phyloP scores from a whole-genome alignment of 2,113 vertebrate species.

The Vidua macroura region DNA sequence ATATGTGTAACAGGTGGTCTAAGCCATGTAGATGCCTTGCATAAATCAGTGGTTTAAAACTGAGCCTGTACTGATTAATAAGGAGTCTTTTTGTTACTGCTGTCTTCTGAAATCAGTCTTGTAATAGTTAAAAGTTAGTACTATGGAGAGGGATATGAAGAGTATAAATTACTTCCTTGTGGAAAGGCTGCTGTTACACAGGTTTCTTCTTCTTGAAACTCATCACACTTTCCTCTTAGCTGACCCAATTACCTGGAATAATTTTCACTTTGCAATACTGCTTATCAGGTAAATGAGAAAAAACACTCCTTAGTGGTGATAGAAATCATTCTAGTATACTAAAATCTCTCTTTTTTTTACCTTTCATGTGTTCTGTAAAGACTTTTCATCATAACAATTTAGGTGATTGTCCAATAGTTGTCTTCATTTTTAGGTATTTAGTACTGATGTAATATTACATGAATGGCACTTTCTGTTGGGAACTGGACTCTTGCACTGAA shows the following conservation, averaged over 20 bases:
- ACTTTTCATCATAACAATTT: not conserved
- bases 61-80: conserved; percentile 1
- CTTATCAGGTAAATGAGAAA: not conserved
- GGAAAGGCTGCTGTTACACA: not conserved
- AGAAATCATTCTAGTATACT: not conserved
- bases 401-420: not conserved
- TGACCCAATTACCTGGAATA: not conserved
- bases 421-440: not conserved
- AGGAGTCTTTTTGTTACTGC: conserved; percentile 8
- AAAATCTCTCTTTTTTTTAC: not conserved
- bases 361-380: not conserved
- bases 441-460: not conserved
- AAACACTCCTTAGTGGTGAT: not conserved
- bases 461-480: not conserved
- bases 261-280: not conserved
- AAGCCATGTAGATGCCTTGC: conserved; percentile 2
- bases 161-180: not conserved
- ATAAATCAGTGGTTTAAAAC: conserved; percentile 46
- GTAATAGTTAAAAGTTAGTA: not conserved
- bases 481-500: not conserved
- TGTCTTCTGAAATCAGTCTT: conserved; percentile 18
- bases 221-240: not conserved
- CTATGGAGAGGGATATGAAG: not conserved
- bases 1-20: conserved; percentile 50
- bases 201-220: not conserved